Conservation (phyloP, 2,797 vertebrate species). For the Schizothorax lantsangensis region DNA sequence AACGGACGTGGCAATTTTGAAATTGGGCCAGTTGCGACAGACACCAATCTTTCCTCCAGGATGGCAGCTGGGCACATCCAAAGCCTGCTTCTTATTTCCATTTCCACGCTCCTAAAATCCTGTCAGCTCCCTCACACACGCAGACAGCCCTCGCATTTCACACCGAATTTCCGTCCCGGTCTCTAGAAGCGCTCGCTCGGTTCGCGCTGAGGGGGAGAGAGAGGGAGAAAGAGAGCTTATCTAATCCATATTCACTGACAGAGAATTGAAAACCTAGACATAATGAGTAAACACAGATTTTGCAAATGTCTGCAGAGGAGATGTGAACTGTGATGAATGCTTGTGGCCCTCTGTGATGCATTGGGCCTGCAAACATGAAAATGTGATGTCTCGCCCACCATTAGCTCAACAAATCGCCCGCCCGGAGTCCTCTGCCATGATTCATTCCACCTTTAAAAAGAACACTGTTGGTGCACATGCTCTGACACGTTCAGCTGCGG, state of each 20-base stretch:
- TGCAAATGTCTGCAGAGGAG: conserved; percentile 45
- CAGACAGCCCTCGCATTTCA: conserved; percentile 76
- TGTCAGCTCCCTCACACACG: conserved; percentile 71
- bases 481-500: background rate
- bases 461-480: background rate
- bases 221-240: conserved; percentile 45
- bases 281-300: conserved; percentile 55
- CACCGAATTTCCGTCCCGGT: conserved; percentile 68
- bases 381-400: conserved; percentile 29
- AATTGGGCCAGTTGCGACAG: conserved; percentile 66
- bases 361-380: conserved; percentile 38
- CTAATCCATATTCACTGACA: conserved; percentile 53
- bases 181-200: conserved; percentile 64
- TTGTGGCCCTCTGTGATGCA: conserved; percentile 36
- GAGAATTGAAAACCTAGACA: conserved; percentile 55
- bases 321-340: conserved; percentile 47
- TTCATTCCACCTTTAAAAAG: conserved; percentile 33
- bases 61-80: conserved; percentile 70
- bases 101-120: conserved; percentile 76
- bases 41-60: conserved; percentile 71
- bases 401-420: conserved; percentile 34
- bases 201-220: conserved; percentile 49
- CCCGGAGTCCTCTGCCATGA: conserved; percentile 5
- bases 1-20: conserved; percentile 71
- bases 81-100: conserved; percentile 73